Conservation (phyloP, 2,888 invertebrate genomes). For the Chrysolina americana region DNA sequence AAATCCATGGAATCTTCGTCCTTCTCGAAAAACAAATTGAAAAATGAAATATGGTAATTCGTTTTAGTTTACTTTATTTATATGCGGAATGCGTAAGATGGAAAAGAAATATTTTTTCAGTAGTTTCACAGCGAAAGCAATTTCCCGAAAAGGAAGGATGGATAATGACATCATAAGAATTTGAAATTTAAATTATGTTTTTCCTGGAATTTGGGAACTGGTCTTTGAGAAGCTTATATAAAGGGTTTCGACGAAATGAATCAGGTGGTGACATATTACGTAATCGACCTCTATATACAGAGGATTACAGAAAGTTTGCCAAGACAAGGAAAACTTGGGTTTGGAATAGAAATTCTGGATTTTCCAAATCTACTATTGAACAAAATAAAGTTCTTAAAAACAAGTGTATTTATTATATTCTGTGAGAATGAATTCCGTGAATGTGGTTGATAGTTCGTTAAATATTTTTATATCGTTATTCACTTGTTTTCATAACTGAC, state of each 20-base stretch:
- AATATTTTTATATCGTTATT: too few species aligned
- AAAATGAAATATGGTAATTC: slow-evolving; percentile 22
- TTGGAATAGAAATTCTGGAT: too few species aligned
- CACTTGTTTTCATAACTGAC: too few species aligned
- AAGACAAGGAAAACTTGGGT: too few species aligned
- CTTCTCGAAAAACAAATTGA: slow-evolving; percentile 14
- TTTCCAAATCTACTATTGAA: too few species aligned
- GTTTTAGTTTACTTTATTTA: slow-evolving; percentile 21
- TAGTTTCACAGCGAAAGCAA: slow-evolving; percentile 24
- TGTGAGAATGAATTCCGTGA: too few species aligned
- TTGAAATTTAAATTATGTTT: slow-evolving; percentile 28
- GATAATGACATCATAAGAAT: slow-evolving; percentile 29
- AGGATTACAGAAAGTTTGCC: not conserved
- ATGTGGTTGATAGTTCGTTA: too few species aligned
- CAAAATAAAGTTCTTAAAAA: too few species aligned
- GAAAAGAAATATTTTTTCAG: slow-evolving; percentile 12
- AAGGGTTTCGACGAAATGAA: not conserved
- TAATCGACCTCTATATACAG: not conserved
- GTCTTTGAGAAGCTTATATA: slow-evolving; percentile 3
- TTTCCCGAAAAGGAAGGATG: slow-evolving; percentile 15
- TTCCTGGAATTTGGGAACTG: slow-evolving; percentile 15
- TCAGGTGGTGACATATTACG: not conserved
- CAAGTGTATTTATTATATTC: too few species aligned
- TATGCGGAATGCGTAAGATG: slow-evolving; percentile 16
- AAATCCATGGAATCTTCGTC: not conserved